These are phyloP conservation scores for Synergus itoensis DNA, from an alignment of 2,888 invertebrate genomes.

Conservation along the genomic window DNA sequence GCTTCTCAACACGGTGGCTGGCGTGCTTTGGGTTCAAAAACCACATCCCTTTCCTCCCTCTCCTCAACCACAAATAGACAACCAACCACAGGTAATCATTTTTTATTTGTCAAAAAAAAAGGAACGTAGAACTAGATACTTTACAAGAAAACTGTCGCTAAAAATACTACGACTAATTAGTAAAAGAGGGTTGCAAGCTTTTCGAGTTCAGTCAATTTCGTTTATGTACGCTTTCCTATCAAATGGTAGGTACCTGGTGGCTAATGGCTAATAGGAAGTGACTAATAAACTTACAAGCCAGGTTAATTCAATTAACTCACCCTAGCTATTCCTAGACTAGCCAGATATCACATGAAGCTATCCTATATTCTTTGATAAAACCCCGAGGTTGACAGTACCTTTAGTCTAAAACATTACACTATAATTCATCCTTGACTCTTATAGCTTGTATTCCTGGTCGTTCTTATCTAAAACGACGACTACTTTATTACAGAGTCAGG, in stretches of 20 bases:
- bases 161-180: no score
- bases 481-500: constrained; percentile 8
- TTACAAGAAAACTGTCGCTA: neutral
- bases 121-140: neutral
- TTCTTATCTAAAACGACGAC: constrained; percentile 5
- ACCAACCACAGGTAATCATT: constrained; percentile 70
- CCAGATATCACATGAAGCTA: neutral
- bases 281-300: constrained; percentile 62
- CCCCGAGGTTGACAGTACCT: neutral
- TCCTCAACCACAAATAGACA: constrained; percentile 76
- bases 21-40: constrained; percentile 87
- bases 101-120: neutral
- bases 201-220: constrained; percentile 53
- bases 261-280: constrained; percentile 61
- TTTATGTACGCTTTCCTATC: constrained; percentile 47
- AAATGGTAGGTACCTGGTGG: constrained; percentile 41
- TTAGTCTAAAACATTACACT: neutral
- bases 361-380: neutral
- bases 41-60: constrained; percentile 90
- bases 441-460: neutral
- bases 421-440: neutral
- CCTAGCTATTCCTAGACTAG: constrained; percentile 11
- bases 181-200: no score
- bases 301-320: constrained; percentile 63
- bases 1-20: constrained; percentile 81